Conservation (phyloP, 2,113 vertebrate genomes). For the Corythoichthys haematopterus region DNA sequence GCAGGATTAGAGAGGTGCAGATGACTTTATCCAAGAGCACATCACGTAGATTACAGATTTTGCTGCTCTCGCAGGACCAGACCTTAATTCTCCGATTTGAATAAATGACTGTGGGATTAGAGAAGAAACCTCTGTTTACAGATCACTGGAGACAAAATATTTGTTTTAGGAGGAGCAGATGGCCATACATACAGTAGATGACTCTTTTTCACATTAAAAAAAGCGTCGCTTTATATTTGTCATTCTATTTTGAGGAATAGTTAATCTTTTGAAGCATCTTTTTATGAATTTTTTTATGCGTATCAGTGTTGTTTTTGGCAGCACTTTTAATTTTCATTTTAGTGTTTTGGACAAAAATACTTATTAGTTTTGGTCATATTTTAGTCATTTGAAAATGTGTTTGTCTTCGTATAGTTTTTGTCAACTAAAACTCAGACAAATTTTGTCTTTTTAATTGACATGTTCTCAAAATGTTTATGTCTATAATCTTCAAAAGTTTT, state of each 20-base stretch:
- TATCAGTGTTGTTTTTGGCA: no score
- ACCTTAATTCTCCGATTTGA: constrained; percentile 39
- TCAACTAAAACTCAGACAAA: no score
- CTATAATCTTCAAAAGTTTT: no score
- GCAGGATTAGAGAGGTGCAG: constrained; percentile 31
- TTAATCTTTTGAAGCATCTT: constrained; percentile 67
- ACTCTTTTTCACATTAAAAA: not conserved
- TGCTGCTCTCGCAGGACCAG: constrained; percentile 32
- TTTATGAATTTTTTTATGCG: constrained; percentile 25
- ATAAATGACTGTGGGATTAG: constrained; percentile 22
- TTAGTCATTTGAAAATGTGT: no score
- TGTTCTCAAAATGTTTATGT: no score
- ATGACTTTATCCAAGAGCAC: constrained; percentile 19
- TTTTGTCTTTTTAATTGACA: no score
- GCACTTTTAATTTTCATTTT: no score
- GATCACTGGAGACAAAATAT: constrained; percentile 3
- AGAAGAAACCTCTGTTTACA: constrained; percentile 9
- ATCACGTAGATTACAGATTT: constrained; percentile 31
- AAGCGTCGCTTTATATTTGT: constrained; percentile 5
- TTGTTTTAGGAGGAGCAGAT: constrained; percentile 8
- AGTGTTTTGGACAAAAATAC: no score
- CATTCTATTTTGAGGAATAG: constrained; percentile 25
- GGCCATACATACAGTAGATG: not conserved
- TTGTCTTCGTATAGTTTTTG: no score
- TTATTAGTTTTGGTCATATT: no score